Percentiles rank a stretch among this genome's conserved stretches.
phyloP scores from a whole-genome alignment of 1,140 invertebrate species.

The Diabrotica undecimpunctata region DNA sequence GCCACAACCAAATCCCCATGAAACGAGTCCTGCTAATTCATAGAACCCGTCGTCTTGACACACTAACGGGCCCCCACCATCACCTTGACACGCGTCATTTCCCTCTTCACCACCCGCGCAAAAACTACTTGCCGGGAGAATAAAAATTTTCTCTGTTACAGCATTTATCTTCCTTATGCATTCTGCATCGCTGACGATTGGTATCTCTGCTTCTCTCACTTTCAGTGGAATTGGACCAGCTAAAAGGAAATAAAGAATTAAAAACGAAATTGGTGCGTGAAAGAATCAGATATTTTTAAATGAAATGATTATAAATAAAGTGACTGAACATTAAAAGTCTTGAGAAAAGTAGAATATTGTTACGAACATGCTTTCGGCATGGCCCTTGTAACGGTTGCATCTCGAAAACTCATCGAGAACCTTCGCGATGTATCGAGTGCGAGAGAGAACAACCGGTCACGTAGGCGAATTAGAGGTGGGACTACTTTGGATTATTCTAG shows the following conservation, averaged over 20 bases:
- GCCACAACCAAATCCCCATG: slow-evolving; percentile 91
- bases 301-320: slow-evolving; percentile 3
- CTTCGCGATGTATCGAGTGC: too few species aligned
- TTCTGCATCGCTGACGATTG: slow-evolving; percentile 88
- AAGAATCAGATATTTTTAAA: too few species aligned
- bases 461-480: too few species aligned
- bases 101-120: slow-evolving; percentile 90
- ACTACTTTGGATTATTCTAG: too few species aligned
- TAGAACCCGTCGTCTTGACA: slow-evolving; percentile 91
- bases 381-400: too few species aligned
- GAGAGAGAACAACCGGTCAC: too few species aligned
- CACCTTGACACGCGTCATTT: slow-evolving; percentile 91
- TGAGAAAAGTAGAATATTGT: not conserved
- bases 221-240: slow-evolving; percentile 85
- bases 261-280: slow-evolving; percentile 7
- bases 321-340: not conserved
- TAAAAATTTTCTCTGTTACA: slow-evolving; percentile 91
- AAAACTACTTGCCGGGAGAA: slow-evolving; percentile 86
- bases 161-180: slow-evolving; percentile 90
- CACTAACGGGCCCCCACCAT: slow-evolving; percentile 86
- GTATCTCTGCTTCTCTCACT: slow-evolving; percentile 85
- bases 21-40: slow-evolving; percentile 85
- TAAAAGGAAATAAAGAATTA: slow-evolving; percentile 47
- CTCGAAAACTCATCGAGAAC: too few species aligned
- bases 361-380: too few species aligned